Evolutionary conservation across 2,113 vertebrate species (phyloP), one percentile per base, ranked within the genome.

Genomic region (Phrynosoma platyrhinos): DNA sequence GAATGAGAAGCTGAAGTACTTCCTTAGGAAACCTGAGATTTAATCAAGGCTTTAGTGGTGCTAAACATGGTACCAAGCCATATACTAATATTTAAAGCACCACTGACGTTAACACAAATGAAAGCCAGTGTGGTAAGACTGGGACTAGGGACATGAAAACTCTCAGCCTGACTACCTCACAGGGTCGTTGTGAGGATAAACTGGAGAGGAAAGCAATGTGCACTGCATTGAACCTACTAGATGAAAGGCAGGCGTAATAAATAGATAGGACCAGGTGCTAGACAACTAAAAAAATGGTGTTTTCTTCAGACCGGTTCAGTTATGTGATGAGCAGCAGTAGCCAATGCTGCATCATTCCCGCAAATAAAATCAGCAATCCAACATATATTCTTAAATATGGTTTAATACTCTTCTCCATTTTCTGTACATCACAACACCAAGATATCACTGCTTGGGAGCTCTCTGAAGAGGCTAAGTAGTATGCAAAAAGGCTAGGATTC

Each of bases 351-450:
- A 68, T 68, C 36, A 81, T 62, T 78, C 62, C 80, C 84, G 30
- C 8, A 88, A 93, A 85, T 21, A 95, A 95, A 90, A 95, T 91
- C 95, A 97, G 92, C 95, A 96, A 96, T 94, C 96, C 91, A 72
- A 91, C 88, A 90, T 95, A 94, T 97, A 98, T 97, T 98, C 97
- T 98, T 98, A 98, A 98, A 98, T 98, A 98, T 97, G 96, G 97
- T 98, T 98, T 98, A 98, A 98, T 98, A 97, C 97, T 98, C 97
- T 98, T 97, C 97, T 97, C 97, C 97, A 97, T 97, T 97, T 71
- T 98, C 97, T 98, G 97, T 98, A 98, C 97, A 98, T 97, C 97
- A 98, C 97, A 97, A 98, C 97, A 97, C 97, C 97, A 97, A 97
- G 97, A 97, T 97, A 97, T 97, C 82, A 97, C 97, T 98, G 96